A percentile compares a stretch with the other conserved stretches of the same genome.
These are phyloP conservation scores for Tricholauxania praeusta DNA, from an alignment of 2,888 invertebrate species.

Conservation along the genomic window DNA sequence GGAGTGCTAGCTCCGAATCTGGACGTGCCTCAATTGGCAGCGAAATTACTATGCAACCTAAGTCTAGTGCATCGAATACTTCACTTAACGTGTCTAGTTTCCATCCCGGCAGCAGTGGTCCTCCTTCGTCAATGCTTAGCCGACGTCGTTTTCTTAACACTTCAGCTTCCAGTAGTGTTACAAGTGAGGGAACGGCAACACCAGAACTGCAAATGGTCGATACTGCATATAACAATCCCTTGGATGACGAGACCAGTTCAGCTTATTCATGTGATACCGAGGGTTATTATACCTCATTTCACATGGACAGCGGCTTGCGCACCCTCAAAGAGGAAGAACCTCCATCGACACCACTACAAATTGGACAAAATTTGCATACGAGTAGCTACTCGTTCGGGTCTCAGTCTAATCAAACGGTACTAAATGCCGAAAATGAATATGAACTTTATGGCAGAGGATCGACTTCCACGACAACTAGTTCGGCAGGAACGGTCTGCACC, in stretches of 20 bases:
- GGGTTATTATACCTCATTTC: slow-evolving; percentile 97
- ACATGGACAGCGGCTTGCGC: slow-evolving; percentile 93
- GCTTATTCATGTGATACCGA: slow-evolving; percentile 97
- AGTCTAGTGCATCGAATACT: slow-evolving; percentile 79
- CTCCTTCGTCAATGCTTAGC: slow-evolving; percentile 79
- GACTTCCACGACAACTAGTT: slow-evolving; percentile 90
- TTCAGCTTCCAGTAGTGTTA: slow-evolving; percentile 85
- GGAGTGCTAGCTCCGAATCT: slow-evolving; percentile 94
- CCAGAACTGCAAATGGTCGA: slow-evolving; percentile 83
- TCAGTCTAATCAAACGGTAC: slow-evolving; percentile 77
- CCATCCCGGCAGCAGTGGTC: slow-evolving; percentile 68
- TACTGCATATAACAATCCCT: slow-evolving; percentile 65
- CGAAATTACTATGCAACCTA: slow-evolving; percentile 79
- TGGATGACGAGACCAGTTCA: slow-evolving; percentile 90
- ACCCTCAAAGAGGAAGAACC: slow-evolving; percentile 81
- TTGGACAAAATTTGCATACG: slow-evolving; percentile 73
- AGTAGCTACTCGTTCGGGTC: slow-evolving; percentile 77
- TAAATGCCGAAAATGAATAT: slow-evolving; percentile 87
- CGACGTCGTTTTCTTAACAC: slow-evolving; percentile 77
- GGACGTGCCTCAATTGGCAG: slow-evolving; percentile 88
- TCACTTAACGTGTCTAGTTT: slow-evolving; percentile 74
- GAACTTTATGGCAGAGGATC: slow-evolving; percentile 93
- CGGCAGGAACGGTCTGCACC: slow-evolving; percentile 90
- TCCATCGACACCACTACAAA: slow-evolving; percentile 77
- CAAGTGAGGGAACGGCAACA: slow-evolving; percentile 86